Evolutionary conservation across 2,113 vertebrate genomes (phyloP), one percentile per base, ranked within the genome.

Genomic region (Grus americana): DNA sequence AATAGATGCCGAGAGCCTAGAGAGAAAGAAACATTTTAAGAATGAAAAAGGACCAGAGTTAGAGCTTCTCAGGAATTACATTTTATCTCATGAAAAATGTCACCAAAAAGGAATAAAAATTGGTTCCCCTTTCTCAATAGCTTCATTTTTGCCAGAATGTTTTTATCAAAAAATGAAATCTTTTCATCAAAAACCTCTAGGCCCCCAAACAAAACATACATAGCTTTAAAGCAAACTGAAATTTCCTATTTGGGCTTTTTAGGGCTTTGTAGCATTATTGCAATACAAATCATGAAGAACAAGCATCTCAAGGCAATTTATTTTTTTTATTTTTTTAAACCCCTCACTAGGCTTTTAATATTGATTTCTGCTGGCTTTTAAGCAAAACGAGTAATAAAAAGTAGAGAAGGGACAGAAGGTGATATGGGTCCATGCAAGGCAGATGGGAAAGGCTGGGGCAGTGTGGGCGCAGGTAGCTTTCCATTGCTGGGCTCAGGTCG

Each of bases 21-120:
- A 95, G 88, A 92, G 63, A 93, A 94, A 94, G 71, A 76, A 86
- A 87, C 57, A 80, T 79, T 93, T 92, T 93, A 87, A 85, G 85
- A 97, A 98, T 93, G 93, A 95, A 93, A 93, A 97, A 96, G 70
- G 34, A 89, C n/a, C 62, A 65, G 79, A 79, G 70, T 46, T 70
- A 73, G 73, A 87, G 73, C 66, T 76, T 72, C 83, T 87, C 80
- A 75, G 86, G 89, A 95, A 93, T 95, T 95, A 96, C 86, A 93
- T 79, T 96, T 97, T 92, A 76, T 93, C 62, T 79, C 70, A 82
- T 92, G 92, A 95, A 97, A 92, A 96, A 95, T 86, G 73, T 73
- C 84, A 95, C 86, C 78, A 62, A 95, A 93, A 92, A 95, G 44
- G 73, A 91, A 87, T 65, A 92, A 97, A 89, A 95, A 96, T 81